Percentiles rank a stretch among this genome's conserved stretches.
Evolutionary conservation across 2,113 vertebrate genomes (phyloP).

Genomic region (Carettochelys insculpta): DNA sequence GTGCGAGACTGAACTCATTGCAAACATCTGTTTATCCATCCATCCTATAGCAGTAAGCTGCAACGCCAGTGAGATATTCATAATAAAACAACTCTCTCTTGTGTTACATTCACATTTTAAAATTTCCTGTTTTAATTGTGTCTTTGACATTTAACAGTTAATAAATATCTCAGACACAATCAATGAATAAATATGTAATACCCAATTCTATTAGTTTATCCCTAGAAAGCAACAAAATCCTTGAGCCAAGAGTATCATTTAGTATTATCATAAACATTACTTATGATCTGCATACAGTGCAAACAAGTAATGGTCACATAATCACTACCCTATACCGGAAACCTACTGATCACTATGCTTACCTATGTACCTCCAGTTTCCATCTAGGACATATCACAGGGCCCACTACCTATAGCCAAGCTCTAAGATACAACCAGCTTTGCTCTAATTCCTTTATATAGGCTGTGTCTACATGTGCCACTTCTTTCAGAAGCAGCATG

Average conservation of each 20-base stretch:
- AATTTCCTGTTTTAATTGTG: background rate
- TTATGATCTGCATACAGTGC: too few species aligned
- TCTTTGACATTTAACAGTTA: constrained; percentile 6
- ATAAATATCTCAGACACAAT: background rate
- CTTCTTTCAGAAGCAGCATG: too few species aligned
- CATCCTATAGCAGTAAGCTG: background rate
- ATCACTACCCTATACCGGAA: too few species aligned
- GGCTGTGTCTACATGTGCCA: too few species aligned
- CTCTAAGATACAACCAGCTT: too few species aligned
- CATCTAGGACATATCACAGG: too few species aligned
- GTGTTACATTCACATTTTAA: background rate
- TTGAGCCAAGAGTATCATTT: background rate
- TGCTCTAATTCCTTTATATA: too few species aligned
- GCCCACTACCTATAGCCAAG: too few species aligned
- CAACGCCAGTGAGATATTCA: background rate
- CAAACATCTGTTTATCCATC: background rate
- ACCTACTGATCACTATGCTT: too few species aligned
- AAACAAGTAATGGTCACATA: too few species aligned
- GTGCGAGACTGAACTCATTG: background rate
- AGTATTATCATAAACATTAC: constrained; percentile 2
- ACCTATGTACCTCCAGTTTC: too few species aligned
- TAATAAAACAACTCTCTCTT: background rate
- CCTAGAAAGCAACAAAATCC: constrained; percentile 6
- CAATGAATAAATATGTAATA: constrained; percentile 22
- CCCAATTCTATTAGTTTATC: background rate